Base-by-base conservation (phyloP, 2,113 vertebrate species). In the Ochotona princeps region DNA sequence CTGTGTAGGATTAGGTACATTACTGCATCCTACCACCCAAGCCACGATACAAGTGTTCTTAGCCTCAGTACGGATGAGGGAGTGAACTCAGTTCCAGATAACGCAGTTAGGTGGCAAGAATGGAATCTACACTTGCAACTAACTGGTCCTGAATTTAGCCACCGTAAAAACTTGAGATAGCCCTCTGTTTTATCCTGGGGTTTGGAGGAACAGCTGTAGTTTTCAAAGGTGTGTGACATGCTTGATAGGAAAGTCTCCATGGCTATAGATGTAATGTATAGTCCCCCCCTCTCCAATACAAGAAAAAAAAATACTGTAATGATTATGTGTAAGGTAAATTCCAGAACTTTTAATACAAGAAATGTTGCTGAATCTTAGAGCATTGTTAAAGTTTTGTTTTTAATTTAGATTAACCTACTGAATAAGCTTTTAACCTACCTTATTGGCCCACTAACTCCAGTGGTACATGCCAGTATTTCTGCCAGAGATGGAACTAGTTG, bases 381-480 rank as follows among this genome's bases (percentile, higher is more conserved):
- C 73, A 32, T 63, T 72, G 83, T 82, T 82, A 85, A 90, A n/a
- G 18, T 44, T 44, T 44, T 44, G 38, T 88, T 15, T 73, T 83
- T 65, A 49, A 80, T 78, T 28, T 88, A 83, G 73, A 83, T n/a
- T 75, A 44, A 87, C 74, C 44, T 79, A 75, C 51, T 92, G 72
- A 93, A 83, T 75, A 82, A 84, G 14, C 44, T 61, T 83, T 60
- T 57, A 66, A 60, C 84, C 28, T 0, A 8, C 60, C 32, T 66
- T 76, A 25, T 76, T 57, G 74, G 35, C 69, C 51, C 23, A 32
- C 32, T 85, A 23, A 73, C n/a, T 78, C 51, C 20, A 1, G 2
- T 9, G 35, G 60, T 38, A 7, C 47, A 4, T 30, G 30, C 2
- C 60, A 80, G 60, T 38, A 32, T 90, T 93, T 83, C 70, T 79